Evolutionary conservation across 1,140 invertebrate genomes (phyloP).

Genomic region (Drosophila arizonae): DNA sequence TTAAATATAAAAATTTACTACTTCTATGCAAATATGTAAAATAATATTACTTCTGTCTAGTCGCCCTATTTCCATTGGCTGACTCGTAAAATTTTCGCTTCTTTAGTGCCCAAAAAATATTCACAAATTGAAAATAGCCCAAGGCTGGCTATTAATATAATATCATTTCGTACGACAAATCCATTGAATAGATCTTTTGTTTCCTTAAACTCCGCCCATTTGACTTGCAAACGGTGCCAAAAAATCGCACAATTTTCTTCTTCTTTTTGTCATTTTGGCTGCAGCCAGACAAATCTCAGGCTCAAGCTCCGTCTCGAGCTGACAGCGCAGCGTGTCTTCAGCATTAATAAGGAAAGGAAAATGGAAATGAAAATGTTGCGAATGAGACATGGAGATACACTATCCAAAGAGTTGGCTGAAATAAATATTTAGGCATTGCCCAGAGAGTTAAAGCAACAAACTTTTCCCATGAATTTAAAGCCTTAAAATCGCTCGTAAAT

Average conservation of each 20-base stretch:
- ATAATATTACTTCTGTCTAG: too few relatives aligned
- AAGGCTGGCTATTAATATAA: slow-evolving; percentile 4
- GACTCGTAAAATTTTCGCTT: too few relatives aligned
- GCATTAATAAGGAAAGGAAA: slow-evolving; percentile 67
- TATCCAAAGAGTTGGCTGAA: neutral
- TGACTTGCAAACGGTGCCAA: slow-evolving; percentile 65
- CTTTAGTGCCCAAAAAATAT: too few relatives aligned
- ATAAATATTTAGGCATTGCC: neutral
- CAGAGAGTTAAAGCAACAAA: neutral
- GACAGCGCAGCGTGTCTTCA: slow-evolving; percentile 52
- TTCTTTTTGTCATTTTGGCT: slow-evolving; percentile 45
- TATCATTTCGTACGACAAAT: neutral
- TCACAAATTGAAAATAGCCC: too few relatives aligned
- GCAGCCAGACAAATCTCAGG: slow-evolving; percentile 67
- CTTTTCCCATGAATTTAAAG: too few relatives aligned
- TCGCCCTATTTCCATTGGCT: too few relatives aligned
- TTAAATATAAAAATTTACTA: too few relatives aligned
- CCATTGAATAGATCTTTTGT: neutral
- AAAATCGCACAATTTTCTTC: slow-evolving; percentile 33
- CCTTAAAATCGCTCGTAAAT: too few relatives aligned
- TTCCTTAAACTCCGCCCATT: slow-evolving; percentile 42
- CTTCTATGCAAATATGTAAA: too few relatives aligned
- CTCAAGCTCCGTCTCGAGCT: slow-evolving; percentile 13
- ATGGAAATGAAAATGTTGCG: slow-evolving; percentile 29
- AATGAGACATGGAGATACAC: slow-evolving; percentile 31